Base-by-base conservation (phyloP, 2,888 invertebrate genomes). In the Yponomeuta malinellus region DNA sequence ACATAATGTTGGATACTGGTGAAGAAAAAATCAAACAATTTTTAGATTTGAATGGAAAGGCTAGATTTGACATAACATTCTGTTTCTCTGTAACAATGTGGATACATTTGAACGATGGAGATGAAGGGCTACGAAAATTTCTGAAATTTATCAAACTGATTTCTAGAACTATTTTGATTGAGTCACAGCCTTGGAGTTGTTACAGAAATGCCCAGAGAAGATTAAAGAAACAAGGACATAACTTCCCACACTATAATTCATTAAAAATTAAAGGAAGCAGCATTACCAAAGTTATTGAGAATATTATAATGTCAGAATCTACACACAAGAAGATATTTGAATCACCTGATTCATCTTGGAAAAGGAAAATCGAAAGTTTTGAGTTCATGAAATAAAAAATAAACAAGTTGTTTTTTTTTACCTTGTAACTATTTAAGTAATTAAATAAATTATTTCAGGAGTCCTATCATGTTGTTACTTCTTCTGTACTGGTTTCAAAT, bases 31-130 rank as follows among this genome's bases (percentile, higher is more conserved):
- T 95, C n/a, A 75, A 83, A 10, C 75, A 84, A 0, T 95, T 93
- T 83, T 85, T 96, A 70, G 72, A 79, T 48, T 75, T 74, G 2
- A 76, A 87, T 73, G 78, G 87, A 1, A 91, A 86, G 69, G 69
- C 78, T 0, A 89, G 83, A 73, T 97, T 96, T 88, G 94, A 95
- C 86, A 89, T 94, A 3, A 92, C 94, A 69, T 96, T 96, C 83
- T 96, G 96, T 81, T 97, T 97, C 82, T 97, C 97, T 10, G 94
- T 97, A 48, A 96, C 97, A 29, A 97, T 97, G 97, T 97, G 97
- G 97, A 96, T 97, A 78, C 97, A 97, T 86, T 83, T 97, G 37
- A 97, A 97, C 83, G 92, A 95, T 85, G 96, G 97, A 8, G 97
- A 97, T 88, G 83, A 87, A 6, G 96, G 96, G 0, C 84, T 97